phyloP scores from a whole-genome alignment of 2,797 vertebrate species.

The Esox masquinongy region DNA sequence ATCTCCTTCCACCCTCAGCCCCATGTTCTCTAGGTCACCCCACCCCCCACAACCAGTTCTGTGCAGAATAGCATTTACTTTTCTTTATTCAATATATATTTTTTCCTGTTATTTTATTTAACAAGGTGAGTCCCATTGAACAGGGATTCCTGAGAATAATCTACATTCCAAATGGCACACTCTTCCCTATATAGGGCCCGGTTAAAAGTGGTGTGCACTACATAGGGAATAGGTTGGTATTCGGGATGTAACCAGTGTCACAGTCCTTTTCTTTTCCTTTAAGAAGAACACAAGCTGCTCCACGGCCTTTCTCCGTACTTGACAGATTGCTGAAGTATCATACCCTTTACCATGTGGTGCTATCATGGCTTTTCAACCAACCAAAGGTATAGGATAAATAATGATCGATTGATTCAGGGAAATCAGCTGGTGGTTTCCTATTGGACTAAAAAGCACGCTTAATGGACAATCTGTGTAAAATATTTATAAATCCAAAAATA shows the following conservation, averaged over 20 bases:
- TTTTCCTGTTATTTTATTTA: no score
- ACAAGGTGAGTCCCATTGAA: no score
- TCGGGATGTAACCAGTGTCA: not conserved
- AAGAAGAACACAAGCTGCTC: not conserved
- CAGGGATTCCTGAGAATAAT: no score
- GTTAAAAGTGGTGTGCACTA: no score
- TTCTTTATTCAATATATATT: no score
- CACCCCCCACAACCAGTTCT: not conserved
- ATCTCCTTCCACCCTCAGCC: not conserved
- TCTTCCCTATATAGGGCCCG: no score
- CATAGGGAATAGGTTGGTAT: no score
- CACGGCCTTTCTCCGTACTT: not conserved
- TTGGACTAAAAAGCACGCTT: not conserved
- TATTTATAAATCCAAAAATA: not conserved
- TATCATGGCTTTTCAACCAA: constrained; percentile 42
- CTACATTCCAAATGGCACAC: no score
- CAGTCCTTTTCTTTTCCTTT: not conserved
- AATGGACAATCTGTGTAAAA: not conserved
- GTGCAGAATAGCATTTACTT: not conserved
- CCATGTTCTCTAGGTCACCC: not conserved
- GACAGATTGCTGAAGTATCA: constrained; percentile 23
- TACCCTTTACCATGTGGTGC: constrained; percentile 55
- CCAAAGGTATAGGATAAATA: constrained; percentile 41
- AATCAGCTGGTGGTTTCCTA: not conserved
- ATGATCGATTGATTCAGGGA: constrained; percentile 15